Conservation (phyloP, 2,797 vertebrate species). For the Galaxias olidus region DNA sequence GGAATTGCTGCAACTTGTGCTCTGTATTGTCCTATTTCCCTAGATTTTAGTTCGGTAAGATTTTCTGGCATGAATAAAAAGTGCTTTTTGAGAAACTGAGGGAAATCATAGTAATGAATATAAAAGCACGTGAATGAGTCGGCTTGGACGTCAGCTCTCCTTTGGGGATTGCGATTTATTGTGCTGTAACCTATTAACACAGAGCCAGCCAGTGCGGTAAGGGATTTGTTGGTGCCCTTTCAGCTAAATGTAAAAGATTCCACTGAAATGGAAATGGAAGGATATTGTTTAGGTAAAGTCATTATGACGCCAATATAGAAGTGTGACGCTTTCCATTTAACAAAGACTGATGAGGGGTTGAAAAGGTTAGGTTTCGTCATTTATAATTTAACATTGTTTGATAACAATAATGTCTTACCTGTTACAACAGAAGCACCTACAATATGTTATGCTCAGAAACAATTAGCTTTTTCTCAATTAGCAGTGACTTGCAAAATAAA, state of each 20-base stretch:
- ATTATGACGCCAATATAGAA: slow-evolving; percentile 36
- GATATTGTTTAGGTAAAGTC: slow-evolving; percentile 42
- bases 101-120: slow-evolving; percentile 58
- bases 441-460: too few species aligned
- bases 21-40: too few species aligned
- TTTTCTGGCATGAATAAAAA: slow-evolving; percentile 13
- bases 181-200: slow-evolving; percentile 38
- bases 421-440: too few species aligned
- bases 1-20: too few species aligned
- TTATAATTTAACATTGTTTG: too few species aligned
- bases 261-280: slow-evolving; percentile 23
- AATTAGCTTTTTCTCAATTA: too few species aligned
- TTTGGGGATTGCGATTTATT: slow-evolving; percentile 57
- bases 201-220: slow-evolving; percentile 41
- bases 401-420: too few species aligned
- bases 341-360: background rate
- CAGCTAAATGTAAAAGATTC: slow-evolving; percentile 45
- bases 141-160: slow-evolving; percentile 65
- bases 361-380: too few species aligned
- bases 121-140: slow-evolving; percentile 49
- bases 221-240: slow-evolving; percentile 50
- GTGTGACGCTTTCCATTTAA: slow-evolving; percentile 20
- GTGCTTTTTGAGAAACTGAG: slow-evolving; percentile 29
- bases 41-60: too few species aligned
- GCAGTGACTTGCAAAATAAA: too few species aligned